Evolutionary conservation across 2,797 vertebrate species (phyloP).

Genomic region (Sus cebifrons): DNA sequence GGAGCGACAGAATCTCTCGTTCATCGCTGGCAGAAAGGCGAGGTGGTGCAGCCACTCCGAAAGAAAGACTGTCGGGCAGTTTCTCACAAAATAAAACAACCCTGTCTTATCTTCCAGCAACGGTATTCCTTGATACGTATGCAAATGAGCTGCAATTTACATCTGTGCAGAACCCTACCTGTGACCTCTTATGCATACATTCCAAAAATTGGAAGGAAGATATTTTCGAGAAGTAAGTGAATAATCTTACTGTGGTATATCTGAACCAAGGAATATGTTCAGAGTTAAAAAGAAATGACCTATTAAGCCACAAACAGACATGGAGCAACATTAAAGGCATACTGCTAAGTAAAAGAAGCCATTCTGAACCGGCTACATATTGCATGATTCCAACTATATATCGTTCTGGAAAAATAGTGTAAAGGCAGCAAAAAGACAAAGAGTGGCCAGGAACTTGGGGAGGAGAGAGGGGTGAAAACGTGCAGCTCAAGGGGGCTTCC

Average conservation of each 20-base stretch:
- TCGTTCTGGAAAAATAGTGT: background rate
- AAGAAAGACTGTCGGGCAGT: background rate
- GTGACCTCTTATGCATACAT: background rate
- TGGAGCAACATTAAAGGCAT: background rate
- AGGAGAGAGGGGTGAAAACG: background rate
- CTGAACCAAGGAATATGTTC: background rate
- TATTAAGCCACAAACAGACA: background rate
- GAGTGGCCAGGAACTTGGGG: background rate
- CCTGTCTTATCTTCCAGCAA: background rate
- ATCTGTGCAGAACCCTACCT: background rate
- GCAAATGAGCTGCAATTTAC: background rate
- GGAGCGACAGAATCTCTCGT: background rate
- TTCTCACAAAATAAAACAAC: background rate
- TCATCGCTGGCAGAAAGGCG: background rate
- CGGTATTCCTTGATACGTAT: background rate
- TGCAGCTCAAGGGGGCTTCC: background rate
- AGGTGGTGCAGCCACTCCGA: background rate
- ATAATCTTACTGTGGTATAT: background rate
- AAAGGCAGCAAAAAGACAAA: background rate
- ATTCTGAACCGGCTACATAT: background rate
- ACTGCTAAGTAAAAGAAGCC: background rate
- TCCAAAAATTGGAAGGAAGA: background rate
- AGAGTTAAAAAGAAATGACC: background rate
- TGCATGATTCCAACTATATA: background rate
- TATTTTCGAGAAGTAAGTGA: background rate